These are phyloP conservation scores for Cydia amplana DNA, from an alignment of 1,140 invertebrate genomes.

Conservation along the genomic window DNA sequence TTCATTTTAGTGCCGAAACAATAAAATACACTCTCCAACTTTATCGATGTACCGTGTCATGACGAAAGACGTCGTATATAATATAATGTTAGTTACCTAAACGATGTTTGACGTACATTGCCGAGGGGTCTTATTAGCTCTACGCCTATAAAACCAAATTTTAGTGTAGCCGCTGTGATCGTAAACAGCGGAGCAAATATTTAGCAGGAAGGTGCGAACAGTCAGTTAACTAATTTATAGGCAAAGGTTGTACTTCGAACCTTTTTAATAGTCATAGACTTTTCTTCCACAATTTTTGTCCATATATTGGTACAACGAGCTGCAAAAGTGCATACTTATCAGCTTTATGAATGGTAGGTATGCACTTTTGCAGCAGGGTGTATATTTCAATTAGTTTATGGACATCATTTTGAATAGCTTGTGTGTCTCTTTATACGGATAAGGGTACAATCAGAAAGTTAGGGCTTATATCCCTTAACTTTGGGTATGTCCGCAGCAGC, in stretches of 20 bases:
- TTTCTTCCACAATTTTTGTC: too few species aligned
- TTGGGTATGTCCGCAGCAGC: too few species aligned
- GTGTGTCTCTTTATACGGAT: too few species aligned
- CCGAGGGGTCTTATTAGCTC: constrained; percentile 16
- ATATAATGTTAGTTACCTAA: constrained; percentile 15
- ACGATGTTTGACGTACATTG: constrained; percentile 24
- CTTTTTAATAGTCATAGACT: background rate
- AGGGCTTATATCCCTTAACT: too few species aligned
- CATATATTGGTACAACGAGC: background rate
- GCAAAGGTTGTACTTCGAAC: background rate
- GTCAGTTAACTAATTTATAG: background rate
- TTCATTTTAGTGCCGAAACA: constrained; percentile 1
- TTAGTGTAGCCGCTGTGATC: constrained; percentile 14
- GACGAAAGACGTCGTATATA: background rate
- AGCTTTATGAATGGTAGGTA: too few species aligned
- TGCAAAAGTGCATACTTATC: too few species aligned
- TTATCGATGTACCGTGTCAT: background rate
- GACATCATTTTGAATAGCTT: too few species aligned
- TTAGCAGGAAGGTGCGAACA: background rate
- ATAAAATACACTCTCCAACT: background rate
- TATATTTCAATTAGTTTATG: too few species aligned
- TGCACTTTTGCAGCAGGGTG: too few species aligned
- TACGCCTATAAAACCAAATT: constrained; percentile 31
- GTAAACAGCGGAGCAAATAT: constrained; percentile 31
- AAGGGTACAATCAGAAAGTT: too few species aligned